Conservation (phyloP, 2,888 invertebrate genomes). For the Aporophyla lueneburgensis region DNA sequence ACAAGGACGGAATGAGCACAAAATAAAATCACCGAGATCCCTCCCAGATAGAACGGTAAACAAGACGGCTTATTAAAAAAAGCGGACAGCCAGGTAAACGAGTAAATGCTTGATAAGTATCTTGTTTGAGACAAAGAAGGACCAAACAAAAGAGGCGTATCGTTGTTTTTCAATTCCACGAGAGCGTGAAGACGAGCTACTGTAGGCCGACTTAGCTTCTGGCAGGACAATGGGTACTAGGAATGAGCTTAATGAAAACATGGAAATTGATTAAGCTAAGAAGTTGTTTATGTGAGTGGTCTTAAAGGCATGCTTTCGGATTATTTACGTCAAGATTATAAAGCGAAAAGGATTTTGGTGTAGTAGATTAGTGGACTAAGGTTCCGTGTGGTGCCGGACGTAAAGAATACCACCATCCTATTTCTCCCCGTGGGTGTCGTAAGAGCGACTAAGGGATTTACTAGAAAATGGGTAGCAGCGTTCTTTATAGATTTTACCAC, state of each 20-base stretch:
- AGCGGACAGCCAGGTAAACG: conserved; percentile 84
- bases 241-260: conserved; percentile 40
- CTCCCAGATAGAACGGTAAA: conserved; percentile 68
- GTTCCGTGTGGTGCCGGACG: too few species aligned
- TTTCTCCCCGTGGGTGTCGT: too few species aligned
- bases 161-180: conserved; percentile 83
- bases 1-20: conserved; percentile 62
- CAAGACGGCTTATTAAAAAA: conserved; percentile 80
- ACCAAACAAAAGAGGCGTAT: conserved; percentile 82
- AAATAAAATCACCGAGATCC: conserved; percentile 66
- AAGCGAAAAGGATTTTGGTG: neutral
- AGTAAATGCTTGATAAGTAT: conserved; percentile 87
- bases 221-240: conserved; percentile 43
- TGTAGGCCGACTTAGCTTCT: conserved; percentile 44
- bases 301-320: neutral
- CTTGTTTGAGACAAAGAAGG: conserved; percentile 87
- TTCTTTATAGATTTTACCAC: too few species aligned
- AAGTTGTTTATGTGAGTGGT: neutral
- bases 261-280: conserved; percentile 42
- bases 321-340: neutral
- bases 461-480: too few species aligned
- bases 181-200: conserved; percentile 63
- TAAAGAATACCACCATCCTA: too few species aligned
- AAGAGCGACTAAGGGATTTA: too few species aligned
- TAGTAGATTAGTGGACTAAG: too few species aligned